Evolutionary conservation across 2,888 invertebrate genomes (phyloP).

Genomic region (Epinotia bilunana): DNA sequence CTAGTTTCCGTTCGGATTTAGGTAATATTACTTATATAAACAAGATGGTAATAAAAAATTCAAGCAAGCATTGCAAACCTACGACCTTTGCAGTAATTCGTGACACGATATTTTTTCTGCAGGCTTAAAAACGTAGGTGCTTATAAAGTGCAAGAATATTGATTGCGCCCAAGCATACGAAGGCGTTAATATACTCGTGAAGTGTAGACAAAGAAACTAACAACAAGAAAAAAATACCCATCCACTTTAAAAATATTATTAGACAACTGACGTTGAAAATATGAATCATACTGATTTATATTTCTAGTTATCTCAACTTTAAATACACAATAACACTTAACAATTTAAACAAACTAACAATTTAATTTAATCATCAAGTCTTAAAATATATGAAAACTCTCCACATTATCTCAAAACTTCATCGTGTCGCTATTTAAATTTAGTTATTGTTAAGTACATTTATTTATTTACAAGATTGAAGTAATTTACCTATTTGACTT

Average conservation of each 20-base stretch:
- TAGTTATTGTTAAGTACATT: no score
- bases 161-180: constrained; percentile 27
- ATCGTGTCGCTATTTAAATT: no score
- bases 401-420: background rate
- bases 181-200: constrained; percentile 4
- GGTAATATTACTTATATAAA: background rate
- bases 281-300: background rate
- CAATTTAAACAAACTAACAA: no score
- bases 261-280: background rate
- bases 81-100: constrained; percentile 26
- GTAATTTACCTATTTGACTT: background rate
- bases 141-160: constrained; percentile 34
- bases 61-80: constrained; percentile 3
- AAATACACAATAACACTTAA: no score
- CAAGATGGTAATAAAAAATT: background rate
- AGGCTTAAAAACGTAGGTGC: constrained; percentile 17
- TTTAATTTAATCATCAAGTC: no score
- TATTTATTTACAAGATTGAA: no score
- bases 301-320: background rate
- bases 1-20: no score
- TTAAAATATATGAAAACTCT: background rate
- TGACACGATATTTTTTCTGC: constrained; percentile 30
- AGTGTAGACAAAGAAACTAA: background rate
- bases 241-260: background rate
- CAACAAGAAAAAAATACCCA: background rate